A percentile compares a stretch with the other conserved stretches of the same genome.
These are phyloP conservation scores for Leucoraja ocellata DNA, from an alignment of 2,797 vertebrate genomes.

Conservation along the genomic window DNA sequence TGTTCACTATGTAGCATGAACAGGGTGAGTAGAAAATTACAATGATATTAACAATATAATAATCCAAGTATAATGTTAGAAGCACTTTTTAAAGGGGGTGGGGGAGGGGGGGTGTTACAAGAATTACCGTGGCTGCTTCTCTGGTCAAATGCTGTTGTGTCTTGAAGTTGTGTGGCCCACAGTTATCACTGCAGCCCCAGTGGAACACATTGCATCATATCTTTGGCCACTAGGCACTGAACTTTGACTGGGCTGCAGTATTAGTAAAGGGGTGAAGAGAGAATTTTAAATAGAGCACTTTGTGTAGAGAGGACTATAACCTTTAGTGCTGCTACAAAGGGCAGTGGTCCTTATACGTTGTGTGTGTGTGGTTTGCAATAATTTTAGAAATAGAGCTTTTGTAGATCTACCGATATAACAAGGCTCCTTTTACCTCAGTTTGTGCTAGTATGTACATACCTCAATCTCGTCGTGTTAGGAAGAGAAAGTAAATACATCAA, in stretches of 20 bases:
- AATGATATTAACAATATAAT: conserved; percentile 3
- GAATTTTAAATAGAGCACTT: conserved; percentile 19
- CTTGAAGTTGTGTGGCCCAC: neutral
- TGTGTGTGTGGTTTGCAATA: conserved; percentile 2
- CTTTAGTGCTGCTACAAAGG: conserved; percentile 22
- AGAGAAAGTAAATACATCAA: neutral
- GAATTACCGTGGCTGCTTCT: neutral
- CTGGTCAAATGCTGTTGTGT: neutral
- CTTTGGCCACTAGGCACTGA: neutral
- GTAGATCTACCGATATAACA: neutral
- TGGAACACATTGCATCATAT: neutral
- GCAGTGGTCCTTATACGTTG: neutral
- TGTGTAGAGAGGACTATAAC: conserved; percentile 15
- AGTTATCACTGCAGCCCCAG: neutral
- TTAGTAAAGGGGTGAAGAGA: neutral
- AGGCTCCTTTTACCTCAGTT: conserved; percentile 22
- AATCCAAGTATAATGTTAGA: neutral
- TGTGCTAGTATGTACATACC: neutral
- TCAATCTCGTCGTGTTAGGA: neutral
- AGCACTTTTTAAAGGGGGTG: neutral
- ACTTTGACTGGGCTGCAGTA: neutral
- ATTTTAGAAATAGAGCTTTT: conserved; percentile 13
- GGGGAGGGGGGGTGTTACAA: neutral
- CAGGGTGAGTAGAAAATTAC: neutral
- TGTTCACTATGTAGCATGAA: neutral